Evolutionary conservation across 2,888 invertebrate genomes (phyloP).

Genomic region (Cerastis leucographa): DNA sequence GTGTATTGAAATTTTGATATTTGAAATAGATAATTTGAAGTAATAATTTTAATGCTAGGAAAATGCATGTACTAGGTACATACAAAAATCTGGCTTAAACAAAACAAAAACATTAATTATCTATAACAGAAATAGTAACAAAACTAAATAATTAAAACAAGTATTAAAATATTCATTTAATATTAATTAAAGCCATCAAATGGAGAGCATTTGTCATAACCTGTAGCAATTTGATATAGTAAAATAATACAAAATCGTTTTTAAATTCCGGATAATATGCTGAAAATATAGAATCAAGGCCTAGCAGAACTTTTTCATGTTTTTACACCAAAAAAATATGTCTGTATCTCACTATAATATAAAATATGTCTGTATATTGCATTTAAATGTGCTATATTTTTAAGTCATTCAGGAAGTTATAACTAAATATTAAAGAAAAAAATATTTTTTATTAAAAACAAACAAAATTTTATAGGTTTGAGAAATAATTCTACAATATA

Average conservation of each 20-base stretch:
- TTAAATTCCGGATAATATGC: background rate
- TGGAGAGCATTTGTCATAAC: background rate
- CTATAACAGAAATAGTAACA: background rate
- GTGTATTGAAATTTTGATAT: background rate
- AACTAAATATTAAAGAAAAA: constrained; percentile 10
- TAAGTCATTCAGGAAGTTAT: constrained; percentile 29
- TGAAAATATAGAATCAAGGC: background rate
- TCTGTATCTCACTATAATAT: background rate
- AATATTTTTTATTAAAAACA: background rate
- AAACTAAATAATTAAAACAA: background rate
- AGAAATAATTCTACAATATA: constrained; percentile 52
- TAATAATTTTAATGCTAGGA: background rate
- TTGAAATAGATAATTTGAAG: background rate
- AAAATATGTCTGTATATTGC: background rate
- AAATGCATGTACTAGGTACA: background rate
- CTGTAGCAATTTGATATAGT: background rate
- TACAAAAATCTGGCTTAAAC: background rate
- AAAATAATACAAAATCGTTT: background rate
- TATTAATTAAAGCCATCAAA: background rate
- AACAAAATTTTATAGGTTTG: constrained; percentile 43
- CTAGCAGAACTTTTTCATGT: background rate
- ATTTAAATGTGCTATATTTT: constrained; percentile 10
- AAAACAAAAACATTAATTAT: background rate
- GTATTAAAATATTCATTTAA: background rate
- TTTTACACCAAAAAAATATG: background rate